These are phyloP conservation scores for Ambastaia sidthimunki DNA, from an alignment of 2,797 vertebrate genomes.

Conservation along the genomic window DNA sequence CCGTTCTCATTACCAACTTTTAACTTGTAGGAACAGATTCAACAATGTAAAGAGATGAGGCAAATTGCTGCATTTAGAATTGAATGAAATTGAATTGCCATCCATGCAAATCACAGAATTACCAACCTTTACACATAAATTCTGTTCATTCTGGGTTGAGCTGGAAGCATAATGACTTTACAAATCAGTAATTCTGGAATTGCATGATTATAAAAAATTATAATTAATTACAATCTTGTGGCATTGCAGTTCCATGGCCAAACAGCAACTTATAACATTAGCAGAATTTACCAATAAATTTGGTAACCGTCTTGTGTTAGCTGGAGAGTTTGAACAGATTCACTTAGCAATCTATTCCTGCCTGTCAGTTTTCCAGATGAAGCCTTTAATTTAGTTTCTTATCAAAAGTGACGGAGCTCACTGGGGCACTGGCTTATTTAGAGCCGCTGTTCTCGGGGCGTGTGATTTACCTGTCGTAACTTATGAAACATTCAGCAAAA, in stretches of 20 bases:
- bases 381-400: conserved; percentile 20
- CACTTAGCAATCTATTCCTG: not conserved
- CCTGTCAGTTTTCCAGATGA: not conserved
- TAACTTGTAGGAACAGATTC: no score
- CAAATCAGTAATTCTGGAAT: no score
- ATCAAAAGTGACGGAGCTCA: not conserved
- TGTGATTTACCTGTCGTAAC: conserved; percentile 34
- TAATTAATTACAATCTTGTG: not conserved
- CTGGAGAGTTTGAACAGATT: not conserved
- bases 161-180: no score
- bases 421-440: conserved; percentile 1
- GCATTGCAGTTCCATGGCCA: not conserved
- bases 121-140: no score
- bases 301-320: not conserved
- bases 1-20: no score
- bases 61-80: no score
- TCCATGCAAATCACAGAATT: no score
- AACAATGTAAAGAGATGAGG: no score
- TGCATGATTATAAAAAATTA: not conserved
- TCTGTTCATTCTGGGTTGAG: not conserved
- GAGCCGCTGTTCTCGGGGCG: not conserved
- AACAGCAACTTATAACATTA: not conserved
- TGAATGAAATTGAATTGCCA: no score
- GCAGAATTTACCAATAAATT: not conserved
- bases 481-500: conserved; percentile 34